Conservation (phyloP, 92 coral and sea anemone species). For the Zoanthus solanderi region DNA sequence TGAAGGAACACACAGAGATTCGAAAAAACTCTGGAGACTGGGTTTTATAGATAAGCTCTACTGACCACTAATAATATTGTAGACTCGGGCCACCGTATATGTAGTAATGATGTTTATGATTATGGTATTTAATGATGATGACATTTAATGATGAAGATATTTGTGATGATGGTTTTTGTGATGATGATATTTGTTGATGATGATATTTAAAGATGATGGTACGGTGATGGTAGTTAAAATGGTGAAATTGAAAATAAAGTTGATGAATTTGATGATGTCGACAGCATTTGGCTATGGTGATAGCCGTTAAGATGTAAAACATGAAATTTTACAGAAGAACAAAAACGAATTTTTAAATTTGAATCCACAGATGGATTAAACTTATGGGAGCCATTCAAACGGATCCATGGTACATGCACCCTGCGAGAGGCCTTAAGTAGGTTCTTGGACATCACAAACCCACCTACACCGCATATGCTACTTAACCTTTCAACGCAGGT, state of each 20-base stretch:
- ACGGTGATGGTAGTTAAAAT: not conserved
- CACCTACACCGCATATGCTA: conserved; percentile 74
- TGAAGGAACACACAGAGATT: too few relatives aligned
- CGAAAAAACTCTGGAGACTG: too few relatives aligned
- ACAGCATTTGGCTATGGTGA: too few relatives aligned
- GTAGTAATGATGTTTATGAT: too few relatives aligned
- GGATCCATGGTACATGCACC: conserved; percentile 63
- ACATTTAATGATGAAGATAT: not conserved
- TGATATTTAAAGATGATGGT: not conserved
- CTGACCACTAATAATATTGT: not conserved
- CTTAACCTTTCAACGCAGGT: conserved; percentile 72
- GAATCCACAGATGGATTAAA: conserved; percentile 40
- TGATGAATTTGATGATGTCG: not conserved
- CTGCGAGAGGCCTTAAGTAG: conserved; percentile 71
- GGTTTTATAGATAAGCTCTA: too few relatives aligned
- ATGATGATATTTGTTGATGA: not conserved
- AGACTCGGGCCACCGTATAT: not conserved
- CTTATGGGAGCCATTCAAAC: conserved; percentile 54
- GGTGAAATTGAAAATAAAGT: not conserved
- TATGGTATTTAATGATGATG: too few relatives aligned
- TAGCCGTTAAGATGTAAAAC: too few relatives aligned
- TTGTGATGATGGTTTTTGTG: not conserved
- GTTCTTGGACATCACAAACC: conserved; percentile 68
- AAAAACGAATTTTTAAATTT: not conserved
- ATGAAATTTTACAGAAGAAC: too few relatives aligned